Conservation (phyloP, 2,888 invertebrate genomes). For the Pollenia amentaria region DNA sequence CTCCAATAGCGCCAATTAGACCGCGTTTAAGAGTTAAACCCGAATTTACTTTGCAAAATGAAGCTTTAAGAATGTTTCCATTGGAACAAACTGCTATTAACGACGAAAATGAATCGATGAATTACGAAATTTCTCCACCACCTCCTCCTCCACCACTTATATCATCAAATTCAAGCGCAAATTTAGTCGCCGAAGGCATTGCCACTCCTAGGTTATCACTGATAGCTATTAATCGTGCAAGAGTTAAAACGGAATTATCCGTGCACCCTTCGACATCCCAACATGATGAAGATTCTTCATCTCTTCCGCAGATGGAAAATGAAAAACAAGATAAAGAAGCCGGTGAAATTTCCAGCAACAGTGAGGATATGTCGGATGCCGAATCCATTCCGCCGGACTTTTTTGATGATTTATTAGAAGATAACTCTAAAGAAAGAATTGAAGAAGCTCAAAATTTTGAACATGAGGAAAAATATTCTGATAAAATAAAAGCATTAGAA, state of each 20-base stretch:
- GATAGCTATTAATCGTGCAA: constrained; percentile 44
- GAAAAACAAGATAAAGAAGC: neutral
- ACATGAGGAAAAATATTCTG: constrained; percentile 73
- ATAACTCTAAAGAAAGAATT: constrained; percentile 68
- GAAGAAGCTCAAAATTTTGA: constrained; percentile 61
- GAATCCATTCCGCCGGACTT: constrained; percentile 70
- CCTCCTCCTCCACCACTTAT: constrained; percentile 27
- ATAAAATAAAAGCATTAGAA: constrained; percentile 63
- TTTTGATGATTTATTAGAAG: constrained; percentile 75
- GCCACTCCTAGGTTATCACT: constrained; percentile 51
- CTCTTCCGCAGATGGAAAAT: neutral
- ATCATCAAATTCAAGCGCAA: neutral
- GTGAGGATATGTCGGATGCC: constrained; percentile 18
- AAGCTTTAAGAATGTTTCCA: neutral
- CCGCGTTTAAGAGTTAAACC: constrained; percentile 47
- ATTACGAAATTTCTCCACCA: neutral
- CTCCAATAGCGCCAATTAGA: constrained; percentile 26
- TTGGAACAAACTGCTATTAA: neutral
- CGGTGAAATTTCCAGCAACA: neutral
- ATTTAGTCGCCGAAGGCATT: constrained; percentile 53
- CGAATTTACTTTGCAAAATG: constrained; percentile 34
- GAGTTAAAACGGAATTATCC: constrained; percentile 62
- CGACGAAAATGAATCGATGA: neutral
- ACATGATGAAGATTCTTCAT: neutral
- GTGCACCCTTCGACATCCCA: neutral